Base-by-base conservation (phyloP, 2,113 vertebrate genomes). In the Corythoichthys haematopterus region DNA sequence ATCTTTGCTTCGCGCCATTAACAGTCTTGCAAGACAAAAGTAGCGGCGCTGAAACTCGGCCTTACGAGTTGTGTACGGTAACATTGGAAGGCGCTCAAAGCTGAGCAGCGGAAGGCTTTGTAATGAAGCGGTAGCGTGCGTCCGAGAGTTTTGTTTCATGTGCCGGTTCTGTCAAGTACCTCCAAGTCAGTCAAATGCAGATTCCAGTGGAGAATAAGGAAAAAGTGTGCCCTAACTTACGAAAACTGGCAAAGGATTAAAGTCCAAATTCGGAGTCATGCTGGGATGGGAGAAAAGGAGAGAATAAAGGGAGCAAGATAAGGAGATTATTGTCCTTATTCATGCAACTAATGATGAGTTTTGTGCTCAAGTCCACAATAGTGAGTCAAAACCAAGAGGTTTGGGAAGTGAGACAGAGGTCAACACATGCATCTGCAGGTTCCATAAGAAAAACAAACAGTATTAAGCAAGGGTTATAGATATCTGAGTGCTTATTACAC, bases 161-260 rank as follows among this genome's bases (percentile, higher is more conserved):
- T 83, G 70, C 64, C 59, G 10, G 52, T 66, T 83, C 84, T 90
- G 87, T 90, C 78, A 90, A 86, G 81, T 83, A 76, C 77, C 81
- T 88, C 88, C 88, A 90, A 90, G 84, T 87, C 71, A 81, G 82
- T 86, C 74, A 83, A 84, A 88, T 85, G 81, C 71, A 86, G 85
- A 90, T 87, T 88, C 69, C 79, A 83, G 77, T 77, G 11, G 40
- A 33, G 46, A 36, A 72, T 68, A 15, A 60, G 58, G 72, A 56
- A 60, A 52, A 70, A 66, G 79, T 67, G 65, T 74, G 79, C 69
- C 72, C 81, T 67, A 66, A 78, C 82, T 91, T 77, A 73, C 81
- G 80, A 85, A 75, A 87, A 78, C 81, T 90, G 88, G 87, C 82
- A 58, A 16, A 37, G 64, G 84, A 91, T 90, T 79, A 92, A 89